Percentiles rank a stretch among this genome's conserved stretches.
These are phyloP conservation scores for Timema podura DNA, from an alignment of 2,888 invertebrate genomes.

Conservation along the genomic window DNA sequence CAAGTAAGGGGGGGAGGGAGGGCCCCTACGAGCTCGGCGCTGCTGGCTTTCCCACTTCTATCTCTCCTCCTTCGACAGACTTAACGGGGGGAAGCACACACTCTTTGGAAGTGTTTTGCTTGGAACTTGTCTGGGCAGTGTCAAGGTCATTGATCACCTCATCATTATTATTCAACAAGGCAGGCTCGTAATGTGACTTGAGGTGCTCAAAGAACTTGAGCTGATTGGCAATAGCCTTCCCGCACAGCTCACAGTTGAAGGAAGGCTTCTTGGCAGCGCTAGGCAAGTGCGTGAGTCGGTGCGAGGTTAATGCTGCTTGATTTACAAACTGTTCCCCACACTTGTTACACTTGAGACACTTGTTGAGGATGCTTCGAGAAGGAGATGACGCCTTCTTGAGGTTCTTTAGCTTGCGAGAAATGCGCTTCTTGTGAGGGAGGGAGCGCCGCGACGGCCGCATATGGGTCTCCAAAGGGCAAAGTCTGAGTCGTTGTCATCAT, in stretches of 20 bases:
- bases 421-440: conserved; percentile 81
- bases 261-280: conserved; percentile 36
- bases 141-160: too few species aligned
- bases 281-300: conserved; percentile 34
- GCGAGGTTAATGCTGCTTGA: conserved; percentile 40
- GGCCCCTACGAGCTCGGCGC: conserved; percentile 11
- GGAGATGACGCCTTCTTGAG: conserved; percentile 34
- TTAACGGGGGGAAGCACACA: too few species aligned
- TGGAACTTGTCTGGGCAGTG: too few species aligned
- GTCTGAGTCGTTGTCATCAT: conserved; percentile 45
- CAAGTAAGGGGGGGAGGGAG: conserved; percentile 41
- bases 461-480: conserved; percentile 47
- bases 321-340: conserved; percentile 48
- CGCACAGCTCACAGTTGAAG: conserved; percentile 74
- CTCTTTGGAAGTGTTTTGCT: too few species aligned
- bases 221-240: conserved; percentile 70
- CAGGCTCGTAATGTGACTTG: conserved; percentile 74
- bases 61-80: conserved; percentile 21
- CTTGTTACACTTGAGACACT: conserved; percentile 45
- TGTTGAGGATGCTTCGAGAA: conserved; percentile 37
- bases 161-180: conserved; percentile 21
- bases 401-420: conserved; percentile 68
- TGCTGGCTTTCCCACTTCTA: conserved; percentile 19
- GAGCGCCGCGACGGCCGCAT: conserved; percentile 47
- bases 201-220: conserved; percentile 81